Percentiles rank a stretch among this genome's conserved stretches.
These are phyloP conservation scores for Phymatocera aterrima DNA, from an alignment of 2,888 invertebrate species.

Conservation along the genomic window DNA sequence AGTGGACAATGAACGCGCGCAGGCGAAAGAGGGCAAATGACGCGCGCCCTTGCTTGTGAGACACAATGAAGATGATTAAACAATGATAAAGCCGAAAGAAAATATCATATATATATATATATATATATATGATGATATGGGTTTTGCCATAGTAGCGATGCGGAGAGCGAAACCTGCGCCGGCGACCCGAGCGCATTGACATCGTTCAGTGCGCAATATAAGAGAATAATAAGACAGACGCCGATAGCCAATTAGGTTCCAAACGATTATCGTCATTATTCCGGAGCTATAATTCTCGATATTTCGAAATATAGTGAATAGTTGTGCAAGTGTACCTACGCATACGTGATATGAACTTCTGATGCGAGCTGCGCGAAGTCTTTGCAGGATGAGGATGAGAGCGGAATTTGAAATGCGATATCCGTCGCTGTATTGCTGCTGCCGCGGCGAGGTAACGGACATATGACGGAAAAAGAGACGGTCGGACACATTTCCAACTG, in stretches of 20 bases:
- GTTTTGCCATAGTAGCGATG: conserved; percentile 34
- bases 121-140: neutral
- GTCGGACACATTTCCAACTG: conserved; percentile 15
- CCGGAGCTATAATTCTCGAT: too few relatives aligned
- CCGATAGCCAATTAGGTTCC: too few relatives aligned
- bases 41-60: conserved; percentile 49
- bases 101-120: neutral
- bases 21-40: conserved; percentile 50
- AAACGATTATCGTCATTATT: too few relatives aligned
- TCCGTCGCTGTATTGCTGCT: too few relatives aligned
- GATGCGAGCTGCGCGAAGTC: too few relatives aligned
- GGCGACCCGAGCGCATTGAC: too few relatives aligned
- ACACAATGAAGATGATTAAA: conserved; percentile 58
- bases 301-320: too few relatives aligned
- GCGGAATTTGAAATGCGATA: conserved; percentile 1
- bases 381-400: too few relatives aligned
- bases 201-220: neutral
- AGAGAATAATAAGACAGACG: too few relatives aligned
- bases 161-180: neutral
- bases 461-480: conserved; percentile 5
- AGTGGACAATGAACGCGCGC: conserved; percentile 54
- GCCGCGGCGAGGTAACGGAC: too few relatives aligned
- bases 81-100: conserved; percentile 48
- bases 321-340: too few relatives aligned
- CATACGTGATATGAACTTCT: too few relatives aligned